Evolutionary conservation across 2,888 invertebrate genomes (phyloP).

Genomic region (Cacoxenus indagator): DNA sequence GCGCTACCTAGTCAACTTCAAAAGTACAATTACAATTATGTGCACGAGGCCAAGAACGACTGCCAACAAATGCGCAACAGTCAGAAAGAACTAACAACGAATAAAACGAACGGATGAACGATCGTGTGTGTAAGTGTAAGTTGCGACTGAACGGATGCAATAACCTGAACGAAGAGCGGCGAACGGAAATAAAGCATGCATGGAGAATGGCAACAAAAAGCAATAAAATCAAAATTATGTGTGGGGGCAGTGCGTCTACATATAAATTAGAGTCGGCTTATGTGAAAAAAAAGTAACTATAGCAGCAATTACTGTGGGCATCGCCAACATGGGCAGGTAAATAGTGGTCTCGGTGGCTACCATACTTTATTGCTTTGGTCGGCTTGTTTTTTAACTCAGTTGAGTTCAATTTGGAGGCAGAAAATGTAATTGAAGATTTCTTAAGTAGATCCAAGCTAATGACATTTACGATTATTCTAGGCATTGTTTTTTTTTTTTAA

Average conservation of each 20-base stretch:
- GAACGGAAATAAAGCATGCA: slow-evolving; percentile 52
- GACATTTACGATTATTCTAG: background rate
- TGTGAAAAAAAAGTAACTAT: background rate
- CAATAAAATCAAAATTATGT: slow-evolving; percentile 47
- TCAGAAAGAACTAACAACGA: background rate
- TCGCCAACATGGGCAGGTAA: background rate
- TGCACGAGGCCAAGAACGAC: slow-evolving; percentile 33
- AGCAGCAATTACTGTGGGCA: background rate
- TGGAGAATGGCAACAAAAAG: slow-evolving; percentile 10
- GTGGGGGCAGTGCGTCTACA: slow-evolving; percentile 61
- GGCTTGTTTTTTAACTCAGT: background rate
- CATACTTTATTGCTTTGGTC: background rate
- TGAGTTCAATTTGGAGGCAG: background rate
- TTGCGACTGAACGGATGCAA: slow-evolving; percentile 22
- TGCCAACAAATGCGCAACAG: slow-evolving; percentile 29
- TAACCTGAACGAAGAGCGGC: slow-evolving; percentile 24
- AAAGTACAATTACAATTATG: slow-evolving; percentile 52
- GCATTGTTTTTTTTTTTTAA: background rate
- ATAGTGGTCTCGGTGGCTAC: background rate
- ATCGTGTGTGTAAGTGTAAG: too few species aligned
- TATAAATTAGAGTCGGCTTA: slow-evolving; percentile 50
- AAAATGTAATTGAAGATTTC: background rate
- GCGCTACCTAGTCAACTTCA: slow-evolving; percentile 25
- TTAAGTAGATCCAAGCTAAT: background rate
- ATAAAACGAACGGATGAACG: background rate